These are phyloP conservation scores for Calliphora vomitoria DNA, from an alignment of 2,888 invertebrate species.

Conservation along the genomic window DNA sequence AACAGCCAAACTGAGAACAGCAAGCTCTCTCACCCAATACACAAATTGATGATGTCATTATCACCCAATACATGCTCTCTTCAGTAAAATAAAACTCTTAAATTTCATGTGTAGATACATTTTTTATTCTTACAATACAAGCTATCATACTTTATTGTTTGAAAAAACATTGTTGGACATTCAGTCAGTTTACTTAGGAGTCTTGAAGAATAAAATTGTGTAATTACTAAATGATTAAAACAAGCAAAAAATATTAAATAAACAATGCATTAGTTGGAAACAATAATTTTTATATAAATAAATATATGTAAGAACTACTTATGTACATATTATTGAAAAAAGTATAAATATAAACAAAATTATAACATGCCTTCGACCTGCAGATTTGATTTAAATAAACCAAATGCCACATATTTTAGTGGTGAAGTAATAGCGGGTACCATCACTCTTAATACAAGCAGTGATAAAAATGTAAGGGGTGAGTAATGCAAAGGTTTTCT, in stretches of 20 bases:
- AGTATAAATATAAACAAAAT: background rate
- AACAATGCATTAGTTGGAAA: no score
- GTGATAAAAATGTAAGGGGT: constrained; percentile 69
- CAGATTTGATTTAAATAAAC: constrained; percentile 77
- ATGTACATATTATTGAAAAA: background rate
- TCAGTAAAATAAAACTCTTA: background rate
- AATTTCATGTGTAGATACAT: background rate
- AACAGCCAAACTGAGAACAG: no score
- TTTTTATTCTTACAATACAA: background rate
- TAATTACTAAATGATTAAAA: no score
- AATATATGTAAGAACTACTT: no score
- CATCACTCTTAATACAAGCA: constrained; percentile 57
- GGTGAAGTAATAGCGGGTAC: constrained; percentile 78
- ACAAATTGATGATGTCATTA: constrained; percentile 3
- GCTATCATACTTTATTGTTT: no score
- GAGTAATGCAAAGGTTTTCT: constrained; percentile 8
- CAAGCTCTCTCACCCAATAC: background rate
- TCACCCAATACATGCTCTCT: background rate
- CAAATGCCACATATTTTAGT: constrained; percentile 78
- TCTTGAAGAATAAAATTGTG: no score
- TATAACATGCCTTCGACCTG: constrained; percentile 65
- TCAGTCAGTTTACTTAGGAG: background rate
- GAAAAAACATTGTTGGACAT: background rate
- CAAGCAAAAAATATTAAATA: no score
- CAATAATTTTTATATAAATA: no score